A percentile compares a stretch with the other conserved stretches of the same genome.
Evolutionary conservation across 2,797 vertebrate species (phyloP).

Genomic region (Salmo trutta): DNA sequence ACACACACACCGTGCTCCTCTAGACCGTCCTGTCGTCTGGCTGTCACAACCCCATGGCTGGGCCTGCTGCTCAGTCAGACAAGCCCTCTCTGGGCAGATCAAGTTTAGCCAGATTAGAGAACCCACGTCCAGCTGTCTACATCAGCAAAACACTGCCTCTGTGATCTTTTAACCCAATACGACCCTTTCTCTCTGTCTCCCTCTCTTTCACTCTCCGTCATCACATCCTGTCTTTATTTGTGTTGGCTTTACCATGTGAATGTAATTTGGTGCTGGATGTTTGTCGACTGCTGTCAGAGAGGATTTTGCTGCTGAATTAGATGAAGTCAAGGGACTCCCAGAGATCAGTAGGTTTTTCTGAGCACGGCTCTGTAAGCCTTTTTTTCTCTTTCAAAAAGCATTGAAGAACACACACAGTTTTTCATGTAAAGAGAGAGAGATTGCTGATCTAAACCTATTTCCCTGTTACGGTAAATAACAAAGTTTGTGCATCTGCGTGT

Average conservation of each 20-base stretch:
- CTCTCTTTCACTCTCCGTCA: not conserved
- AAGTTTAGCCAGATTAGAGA: slow-evolving; percentile 72
- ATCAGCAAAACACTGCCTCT: slow-evolving; percentile 51
- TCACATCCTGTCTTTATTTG: slow-evolving; percentile 46
- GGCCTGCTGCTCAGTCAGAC: slow-evolving; percentile 55
- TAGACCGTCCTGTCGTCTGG: slow-evolving; percentile 59
- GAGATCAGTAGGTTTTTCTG: slow-evolving; percentile 68
- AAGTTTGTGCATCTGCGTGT: slow-evolving; percentile 18
- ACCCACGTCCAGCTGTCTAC: slow-evolving; percentile 67
- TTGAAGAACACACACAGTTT: slow-evolving; percentile 44
- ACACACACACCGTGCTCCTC: slow-evolving; percentile 19
- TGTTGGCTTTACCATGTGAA: slow-evolving; percentile 39
- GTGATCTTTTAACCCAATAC: slow-evolving; percentile 28
- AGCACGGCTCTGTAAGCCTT: slow-evolving; percentile 58
- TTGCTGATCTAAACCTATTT: slow-evolving; percentile 42
- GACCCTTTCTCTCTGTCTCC: slow-evolving; percentile 1
- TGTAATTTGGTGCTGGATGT: slow-evolving; percentile 59
- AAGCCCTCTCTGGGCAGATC: slow-evolving; percentile 60
- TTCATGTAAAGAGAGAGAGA: slow-evolving; percentile 58
- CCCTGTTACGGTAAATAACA: slow-evolving; percentile 38
- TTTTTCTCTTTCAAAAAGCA: slow-evolving; percentile 50
- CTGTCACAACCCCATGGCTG: slow-evolving; percentile 56
- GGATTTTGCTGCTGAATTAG: slow-evolving; percentile 65
- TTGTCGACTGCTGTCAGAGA: slow-evolving; percentile 53
- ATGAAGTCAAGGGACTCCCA: slow-evolving; percentile 61